Percentiles rank a stretch among this genome's conserved stretches.
Conservation (phyloP, 2,113 vertebrate genomes). For the Scatophagus argus region DNA sequence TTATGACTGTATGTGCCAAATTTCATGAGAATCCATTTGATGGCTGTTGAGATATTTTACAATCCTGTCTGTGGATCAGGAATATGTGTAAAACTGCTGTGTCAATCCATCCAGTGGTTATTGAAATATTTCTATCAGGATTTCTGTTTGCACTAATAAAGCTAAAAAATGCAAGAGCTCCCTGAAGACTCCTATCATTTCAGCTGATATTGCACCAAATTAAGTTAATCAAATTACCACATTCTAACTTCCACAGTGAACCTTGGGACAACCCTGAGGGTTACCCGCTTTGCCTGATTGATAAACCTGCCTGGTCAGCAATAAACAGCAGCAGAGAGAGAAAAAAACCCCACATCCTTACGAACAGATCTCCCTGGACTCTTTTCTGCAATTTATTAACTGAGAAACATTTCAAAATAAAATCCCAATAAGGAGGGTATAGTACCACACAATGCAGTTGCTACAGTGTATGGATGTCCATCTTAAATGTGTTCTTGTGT, state of each 20-base stretch:
- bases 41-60: too few species aligned
- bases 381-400: background rate
- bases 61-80: background rate
- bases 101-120: background rate
- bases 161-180: background rate
- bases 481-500: background rate
- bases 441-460: background rate
- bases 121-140: background rate
- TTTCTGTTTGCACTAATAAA: too few species aligned
- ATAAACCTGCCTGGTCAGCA: slow-evolving; percentile 14
- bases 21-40: too few species aligned
- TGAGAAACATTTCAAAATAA: background rate
- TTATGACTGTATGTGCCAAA: too few species aligned
- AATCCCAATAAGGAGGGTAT: too few species aligned
- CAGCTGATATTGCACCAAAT: background rate
- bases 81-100: background rate
- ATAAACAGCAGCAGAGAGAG: background rate
- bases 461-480: background rate
- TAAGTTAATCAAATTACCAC: slow-evolving; percentile 15
- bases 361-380: background rate
- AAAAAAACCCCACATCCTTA: too few species aligned
- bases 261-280: background rate
- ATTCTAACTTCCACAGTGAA: background rate
- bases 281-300: background rate
- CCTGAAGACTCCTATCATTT: slow-evolving; percentile 9